Evolutionary conservation across 2,113 vertebrate species (phyloP), one percentile per base, ranked within the genome.

Genomic region (Arothron firmamentum): DNA sequence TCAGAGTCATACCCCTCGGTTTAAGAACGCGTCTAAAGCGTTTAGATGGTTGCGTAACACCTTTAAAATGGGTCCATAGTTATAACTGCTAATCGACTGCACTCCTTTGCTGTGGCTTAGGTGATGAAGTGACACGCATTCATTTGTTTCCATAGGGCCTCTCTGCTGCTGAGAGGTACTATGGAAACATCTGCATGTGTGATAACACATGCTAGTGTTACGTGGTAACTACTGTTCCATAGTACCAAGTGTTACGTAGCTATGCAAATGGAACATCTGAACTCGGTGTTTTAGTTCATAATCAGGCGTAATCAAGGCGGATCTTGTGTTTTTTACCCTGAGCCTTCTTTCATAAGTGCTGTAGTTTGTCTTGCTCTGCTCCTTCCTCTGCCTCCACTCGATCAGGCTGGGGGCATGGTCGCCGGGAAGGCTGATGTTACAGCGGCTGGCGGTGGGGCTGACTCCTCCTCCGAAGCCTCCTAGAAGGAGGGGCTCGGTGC

Each of bases 361-460:
- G 88, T 96, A 87, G 83, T 95, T 98, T 52, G 93, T 93, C 88
- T 95, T 96, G 87, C 90, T 94, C 87, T 97, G 96, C 70, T 99
- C 97, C 63, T 94, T 94, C 72, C 97, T 91, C 83, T 98, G 96
- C 73, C 96, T 85, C 97, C 96, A 99, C 85, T 99, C 97, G 20
- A 98, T 96, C 60, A 98, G 92, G 81, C 95, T 99, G 51, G 93
- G 93, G 59, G 91, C 93, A 58, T 98, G 96, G 72, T 98, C 97
- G 57, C 96, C 95, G 0, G 97, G 97, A 67, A 99, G 90, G 12
- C 94, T 96, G 86, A 99, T 95, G 84, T 99, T 99, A 69, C 96
- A 98, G 78, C 94, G 95, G 57, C 96, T 95, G 48, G 96, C 87
- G 0, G 94, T 96, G 71, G 97, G 97, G 73, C 94, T 97, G 69